Base-by-base conservation (phyloP, 2,797 vertebrate genomes). In the Sebastiscus tertius region DNA sequence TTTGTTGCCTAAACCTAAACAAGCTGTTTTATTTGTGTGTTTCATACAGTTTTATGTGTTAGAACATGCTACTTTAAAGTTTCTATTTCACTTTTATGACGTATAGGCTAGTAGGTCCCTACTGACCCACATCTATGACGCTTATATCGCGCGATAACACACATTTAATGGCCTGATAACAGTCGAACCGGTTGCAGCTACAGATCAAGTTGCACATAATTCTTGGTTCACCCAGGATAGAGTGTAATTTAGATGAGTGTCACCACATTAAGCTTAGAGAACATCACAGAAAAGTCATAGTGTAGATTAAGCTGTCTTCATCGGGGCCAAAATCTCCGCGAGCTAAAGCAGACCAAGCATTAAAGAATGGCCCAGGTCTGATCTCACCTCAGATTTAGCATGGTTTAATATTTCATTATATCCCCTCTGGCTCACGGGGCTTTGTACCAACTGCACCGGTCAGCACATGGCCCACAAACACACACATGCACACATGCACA, bases 341-440 rank as follows among this genome's bases (percentile, higher is more conserved):
- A 52, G 14, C 24, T 26, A 29, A 83, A 78, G 54, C 67, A 78
- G 36, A 63, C 26, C 3, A 5, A 49, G 54, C 33, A 70, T 65
- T 59, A 73, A 68, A 65, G 11, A 46, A 34, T 49, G 26, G 82
- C 82, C 42, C 69, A 70, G 77, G 72, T 86, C 80, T 87, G 86
- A 89, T 91, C 80, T 84, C 75, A 84, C 79, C 83, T 88, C 80
- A 78, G 88, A 91, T 92, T 92, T 86, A 89, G 54, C 36, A 3
- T 66, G 81, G 86, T 90, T 84, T 91, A 92, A 93, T 91, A 92
- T 92, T 91, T 92, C 78, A 86, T 91, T 84, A 72, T 77, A 91
- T 84, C 84, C 86, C 79, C 62, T 77, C 69, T 80, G 83, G 88
- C 88, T 91, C 87, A 80, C 67, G 22, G 69, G 82, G 81, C 84